Evolutionary conservation across 1,140 invertebrate genomes (phyloP).

Genomic region (Penaeus vannamei): DNA sequence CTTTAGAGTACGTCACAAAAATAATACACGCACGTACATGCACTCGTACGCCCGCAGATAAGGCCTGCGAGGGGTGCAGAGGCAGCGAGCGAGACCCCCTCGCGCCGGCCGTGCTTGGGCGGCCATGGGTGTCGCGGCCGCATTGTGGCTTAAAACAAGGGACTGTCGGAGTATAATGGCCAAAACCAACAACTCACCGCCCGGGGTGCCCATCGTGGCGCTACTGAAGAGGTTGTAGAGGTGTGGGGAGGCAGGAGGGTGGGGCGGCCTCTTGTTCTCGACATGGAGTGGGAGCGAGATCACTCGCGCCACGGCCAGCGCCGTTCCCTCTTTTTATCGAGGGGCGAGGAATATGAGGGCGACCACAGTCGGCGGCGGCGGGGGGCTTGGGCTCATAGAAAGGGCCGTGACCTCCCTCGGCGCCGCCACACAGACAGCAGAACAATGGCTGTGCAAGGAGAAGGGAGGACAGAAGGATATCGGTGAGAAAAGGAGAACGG

Average conservation of each 20-base stretch:
- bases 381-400: no score
- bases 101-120: constrained; percentile 9
- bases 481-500: no score
- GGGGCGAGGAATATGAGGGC: no score
- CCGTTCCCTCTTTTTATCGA: no score
- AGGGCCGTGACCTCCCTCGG: no score
- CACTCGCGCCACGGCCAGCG: no score
- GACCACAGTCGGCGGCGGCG: no score
- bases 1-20: no score
- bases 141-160: constrained; percentile 38
- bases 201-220: neutral
- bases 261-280: neutral
- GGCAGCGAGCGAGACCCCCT: constrained; percentile 19
- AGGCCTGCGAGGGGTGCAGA: neutral
- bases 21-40: neutral
- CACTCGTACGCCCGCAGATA: neutral
- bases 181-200: constrained; percentile 1
- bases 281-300: no score
- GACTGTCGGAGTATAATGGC: constrained; percentile 21
- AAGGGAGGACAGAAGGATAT: no score
- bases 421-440: no score
- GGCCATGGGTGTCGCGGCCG: constrained; percentile 28
- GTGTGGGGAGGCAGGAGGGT: neutral
- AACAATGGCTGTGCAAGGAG: no score
- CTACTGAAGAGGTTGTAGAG: neutral